Conservation (phyloP, 2,113 vertebrate species). For the Catharus minimus region DNA sequence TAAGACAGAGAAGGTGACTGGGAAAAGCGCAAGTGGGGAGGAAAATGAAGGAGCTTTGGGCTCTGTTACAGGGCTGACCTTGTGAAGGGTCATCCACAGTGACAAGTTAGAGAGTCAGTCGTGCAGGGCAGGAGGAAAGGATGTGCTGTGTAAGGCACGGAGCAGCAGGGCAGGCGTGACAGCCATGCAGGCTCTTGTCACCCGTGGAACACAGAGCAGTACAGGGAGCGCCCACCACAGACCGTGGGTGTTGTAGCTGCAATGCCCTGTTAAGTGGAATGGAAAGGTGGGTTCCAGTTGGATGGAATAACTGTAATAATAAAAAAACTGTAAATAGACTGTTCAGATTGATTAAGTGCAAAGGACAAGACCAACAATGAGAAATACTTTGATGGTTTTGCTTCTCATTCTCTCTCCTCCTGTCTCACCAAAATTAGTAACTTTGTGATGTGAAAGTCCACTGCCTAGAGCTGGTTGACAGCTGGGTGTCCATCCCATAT, state of each 20-base stretch:
- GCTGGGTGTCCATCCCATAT: neutral
- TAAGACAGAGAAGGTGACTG: neutral
- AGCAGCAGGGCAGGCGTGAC: neutral
- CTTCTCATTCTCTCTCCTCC: neutral
- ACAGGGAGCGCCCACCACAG: neutral
- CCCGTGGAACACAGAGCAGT: rapidly evolving
- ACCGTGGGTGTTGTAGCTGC: rapidly evolving
- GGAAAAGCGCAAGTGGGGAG: neutral
- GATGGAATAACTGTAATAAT: neutral
- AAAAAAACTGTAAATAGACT: neutral
- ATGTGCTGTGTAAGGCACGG: rapidly evolving
- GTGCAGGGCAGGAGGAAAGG: neutral
- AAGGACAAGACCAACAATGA: neutral
- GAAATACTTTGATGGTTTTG: neutral
- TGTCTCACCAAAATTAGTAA: neutral
- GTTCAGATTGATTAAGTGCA: neutral
- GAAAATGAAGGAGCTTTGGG: neutral
- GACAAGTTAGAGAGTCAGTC: neutral
- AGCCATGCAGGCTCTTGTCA: neutral
- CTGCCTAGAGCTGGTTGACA: neutral
- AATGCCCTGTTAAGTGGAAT: rapidly evolving
- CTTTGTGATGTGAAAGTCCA: neutral
- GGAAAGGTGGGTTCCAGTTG: neutral
- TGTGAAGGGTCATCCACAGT: neutral
- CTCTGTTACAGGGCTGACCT: neutral